Percentiles rank a stretch among this genome's conserved stretches.
phyloP scores from a whole-genome alignment of 2,797 vertebrate genomes.

The Ceryle rudis region DNA sequence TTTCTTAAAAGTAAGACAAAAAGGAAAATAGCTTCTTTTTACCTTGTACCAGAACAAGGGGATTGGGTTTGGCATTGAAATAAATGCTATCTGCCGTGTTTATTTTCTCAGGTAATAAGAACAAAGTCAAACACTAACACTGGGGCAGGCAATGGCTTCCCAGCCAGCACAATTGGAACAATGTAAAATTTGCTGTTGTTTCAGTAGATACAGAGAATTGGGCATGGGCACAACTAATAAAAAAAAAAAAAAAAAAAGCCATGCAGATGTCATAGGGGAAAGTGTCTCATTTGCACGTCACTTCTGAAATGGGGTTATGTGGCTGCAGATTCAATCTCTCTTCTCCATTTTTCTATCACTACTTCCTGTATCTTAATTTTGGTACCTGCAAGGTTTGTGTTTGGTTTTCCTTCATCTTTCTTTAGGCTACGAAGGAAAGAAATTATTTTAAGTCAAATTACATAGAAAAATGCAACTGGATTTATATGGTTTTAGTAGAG shows the following conservation, averaged over 20 bases:
- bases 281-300: neutral
- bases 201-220: neutral
- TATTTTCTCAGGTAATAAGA: neutral
- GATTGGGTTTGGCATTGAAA: neutral
- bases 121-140: neutral
- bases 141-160: neutral
- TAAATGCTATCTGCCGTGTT: neutral
- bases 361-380: neutral
- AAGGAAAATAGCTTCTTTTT: neutral
- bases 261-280: neutral
- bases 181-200: neutral
- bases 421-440: neutral
- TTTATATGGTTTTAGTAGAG: neutral
- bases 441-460: neutral
- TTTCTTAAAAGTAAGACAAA: neutral
- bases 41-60: neutral
- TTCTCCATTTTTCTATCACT: neutral
- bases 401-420: neutral
- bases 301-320: neutral
- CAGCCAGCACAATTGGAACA: accelerated
- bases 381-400: neutral
- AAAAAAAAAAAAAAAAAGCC: too few relatives aligned
- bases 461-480: neutral
- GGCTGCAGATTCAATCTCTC: neutral
- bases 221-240: neutral